These are phyloP conservation scores for Neolamprologus cancellatus DNA, from an alignment of 2,113 vertebrate species.

Conservation along the genomic window DNA sequence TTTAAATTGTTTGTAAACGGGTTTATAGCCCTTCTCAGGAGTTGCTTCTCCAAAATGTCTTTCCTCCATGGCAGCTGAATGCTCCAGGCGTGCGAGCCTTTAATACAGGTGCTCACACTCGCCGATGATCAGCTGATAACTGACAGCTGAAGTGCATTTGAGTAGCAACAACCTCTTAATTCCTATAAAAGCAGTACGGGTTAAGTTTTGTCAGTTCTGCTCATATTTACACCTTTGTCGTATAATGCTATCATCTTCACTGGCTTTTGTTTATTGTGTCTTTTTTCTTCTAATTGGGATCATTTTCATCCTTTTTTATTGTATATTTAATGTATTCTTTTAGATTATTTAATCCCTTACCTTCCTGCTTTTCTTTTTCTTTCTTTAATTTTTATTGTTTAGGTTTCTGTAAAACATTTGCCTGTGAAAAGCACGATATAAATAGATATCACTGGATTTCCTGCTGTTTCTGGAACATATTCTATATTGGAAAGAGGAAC, in stretches of 20 bases:
- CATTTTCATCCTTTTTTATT: neutral
- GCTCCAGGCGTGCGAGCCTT: neutral
- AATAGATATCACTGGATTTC: neutral
- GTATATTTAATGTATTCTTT: neutral
- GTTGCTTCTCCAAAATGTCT: neutral
- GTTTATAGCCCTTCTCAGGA: neutral
- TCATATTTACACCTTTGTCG: accelerated
- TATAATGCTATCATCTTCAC: neutral
- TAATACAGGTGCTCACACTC: accelerated
- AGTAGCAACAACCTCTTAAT: neutral
- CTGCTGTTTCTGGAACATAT: neutral
- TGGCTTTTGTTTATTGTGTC: neutral
- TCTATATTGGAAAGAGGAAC: neutral
- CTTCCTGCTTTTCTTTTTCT: neutral
- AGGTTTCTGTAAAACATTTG: neutral
- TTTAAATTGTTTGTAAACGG: neutral
- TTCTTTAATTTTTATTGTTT: neutral
- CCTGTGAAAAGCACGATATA: neutral
- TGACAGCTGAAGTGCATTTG: neutral
- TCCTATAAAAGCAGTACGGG: accelerated
- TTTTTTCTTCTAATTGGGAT: neutral
- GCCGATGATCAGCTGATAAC: neutral
- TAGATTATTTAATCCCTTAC: neutral
- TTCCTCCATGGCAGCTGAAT: accelerated
- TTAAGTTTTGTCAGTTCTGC: neutral